Base-by-base conservation (phyloP, 2,113 vertebrate species). In the Perccottus glenii region DNA sequence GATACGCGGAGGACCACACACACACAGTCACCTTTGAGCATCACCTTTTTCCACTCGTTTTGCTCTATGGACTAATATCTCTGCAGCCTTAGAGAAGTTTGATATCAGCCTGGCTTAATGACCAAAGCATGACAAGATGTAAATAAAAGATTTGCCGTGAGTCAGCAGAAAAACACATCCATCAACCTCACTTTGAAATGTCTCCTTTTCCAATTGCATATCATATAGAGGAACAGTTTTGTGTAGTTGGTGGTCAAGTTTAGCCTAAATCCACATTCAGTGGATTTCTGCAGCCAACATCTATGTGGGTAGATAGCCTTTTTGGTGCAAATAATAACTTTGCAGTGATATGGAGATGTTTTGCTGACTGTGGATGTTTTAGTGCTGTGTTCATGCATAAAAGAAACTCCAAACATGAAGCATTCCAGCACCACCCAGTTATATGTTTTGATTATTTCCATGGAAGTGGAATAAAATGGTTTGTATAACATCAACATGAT, bases 1-100 rank as follows among this genome's bases (percentile, higher is more conserved):
- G 85, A 92, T 73, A 91, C 0, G 42, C 36, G 49, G 67, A 73
- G 35, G 87, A 89, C 87, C 87, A 88, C 89, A 90, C 88, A 88
- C 87, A 86, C 0, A n/a, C 70, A 73, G 77, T 83, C 78, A 82
- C 78, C 80, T 87, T 81, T 81, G 60, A 72, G 71, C 64, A 70
- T 85, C 83, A 78, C 78, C 63, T 78, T 69, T 69, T 72, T 71
- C 65, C 73, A 67, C 9, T 0, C 11, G 50, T 45, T 64, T 73
- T 32, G 33, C 43, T 66, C 12, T 33, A 27, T 36, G 43, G 4
- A 5, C 57, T 27, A 2, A 16, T 40, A 48, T 2, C 16, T 32
- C 40, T 38, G 48, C 62, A 44, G 14, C 44, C 47, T 33, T 33
- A 6, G 42, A 59, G 19, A n/a, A 10, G 19, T 59, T 67, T 48